Conservation (phyloP, 2,888 invertebrate species). For the Crepidodera aurea region DNA sequence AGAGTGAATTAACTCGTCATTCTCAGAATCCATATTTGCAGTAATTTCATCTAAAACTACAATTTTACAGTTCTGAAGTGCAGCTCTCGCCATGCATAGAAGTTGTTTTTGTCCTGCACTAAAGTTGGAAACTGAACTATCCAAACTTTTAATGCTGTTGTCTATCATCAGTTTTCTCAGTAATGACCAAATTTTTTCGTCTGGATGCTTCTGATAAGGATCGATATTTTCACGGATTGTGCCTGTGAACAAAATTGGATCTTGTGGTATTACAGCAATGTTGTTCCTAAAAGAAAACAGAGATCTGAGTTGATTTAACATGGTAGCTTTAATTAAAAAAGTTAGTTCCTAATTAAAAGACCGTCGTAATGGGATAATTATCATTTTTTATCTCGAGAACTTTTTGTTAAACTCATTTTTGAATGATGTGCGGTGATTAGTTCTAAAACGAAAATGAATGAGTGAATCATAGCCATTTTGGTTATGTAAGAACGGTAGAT, state of each 20-base stretch:
- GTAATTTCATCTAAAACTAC: constrained; percentile 66
- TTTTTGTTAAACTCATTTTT: not conserved
- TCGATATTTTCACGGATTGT: constrained; percentile 61
- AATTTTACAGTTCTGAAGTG: constrained; percentile 62
- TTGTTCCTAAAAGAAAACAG: constrained; percentile 54
- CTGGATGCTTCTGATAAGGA: constrained; percentile 41
- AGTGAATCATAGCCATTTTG: too few relatives aligned
- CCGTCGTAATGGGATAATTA: not conserved
- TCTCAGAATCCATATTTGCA: constrained; percentile 64
- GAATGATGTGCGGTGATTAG: not conserved
- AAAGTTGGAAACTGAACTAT: constrained; percentile 40
- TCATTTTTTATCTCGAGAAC: not conserved
- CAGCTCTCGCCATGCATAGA: constrained; percentile 65
- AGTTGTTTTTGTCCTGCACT: constrained; percentile 67
- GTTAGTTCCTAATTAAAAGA: constrained; percentile 5
- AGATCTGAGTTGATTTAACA: not conserved
- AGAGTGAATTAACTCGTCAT: constrained; percentile 64
- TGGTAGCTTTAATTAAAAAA: constrained; percentile 5
- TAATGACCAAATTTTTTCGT: constrained; percentile 46
- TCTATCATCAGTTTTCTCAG: constrained; percentile 55
- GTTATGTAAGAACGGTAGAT: too few relatives aligned
- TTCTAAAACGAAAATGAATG: not conserved
- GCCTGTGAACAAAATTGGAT: constrained; percentile 64
- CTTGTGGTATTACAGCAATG: constrained; percentile 64
- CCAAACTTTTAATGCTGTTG: constrained; percentile 52